Percentiles rank a stretch among this genome's conserved stretches.
These are phyloP conservation scores for Oxyruncus cristatus DNA, from an alignment of 2,113 vertebrate species.

Conservation along the genomic window DNA sequence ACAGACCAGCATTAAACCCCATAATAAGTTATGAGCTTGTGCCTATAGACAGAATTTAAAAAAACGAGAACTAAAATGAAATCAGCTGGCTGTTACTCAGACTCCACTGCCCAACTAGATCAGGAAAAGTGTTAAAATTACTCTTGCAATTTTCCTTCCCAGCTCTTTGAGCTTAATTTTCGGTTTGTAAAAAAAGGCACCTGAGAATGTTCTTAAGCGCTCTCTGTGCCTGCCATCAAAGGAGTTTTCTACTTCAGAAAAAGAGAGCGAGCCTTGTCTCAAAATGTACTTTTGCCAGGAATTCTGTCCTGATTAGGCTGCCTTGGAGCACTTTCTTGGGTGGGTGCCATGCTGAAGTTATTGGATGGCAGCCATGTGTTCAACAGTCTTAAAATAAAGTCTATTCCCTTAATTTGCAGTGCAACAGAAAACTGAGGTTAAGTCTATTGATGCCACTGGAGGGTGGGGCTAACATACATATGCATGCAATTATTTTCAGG, in stretches of 20 bases:
- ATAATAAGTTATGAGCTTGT: neutral
- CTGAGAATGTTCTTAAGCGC: constrained; percentile 12
- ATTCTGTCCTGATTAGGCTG: constrained; percentile 39
- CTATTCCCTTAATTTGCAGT: constrained; percentile 49
- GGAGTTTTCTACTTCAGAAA: constrained; percentile 36
- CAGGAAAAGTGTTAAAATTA: constrained; percentile 11
- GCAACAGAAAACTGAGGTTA: constrained; percentile 1
- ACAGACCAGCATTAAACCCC: constrained; percentile 18
- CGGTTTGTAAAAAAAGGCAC: neutral
- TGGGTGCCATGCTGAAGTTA: constrained; percentile 35
- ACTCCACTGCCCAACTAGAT: neutral
- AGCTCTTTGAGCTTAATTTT: neutral
- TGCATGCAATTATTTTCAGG: constrained; percentile 49
- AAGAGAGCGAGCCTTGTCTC: constrained; percentile 30
- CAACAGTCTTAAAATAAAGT: constrained; percentile 43
- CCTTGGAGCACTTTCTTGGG: constrained; percentile 19
- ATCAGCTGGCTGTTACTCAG: constrained; percentile 33
- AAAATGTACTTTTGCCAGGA: constrained; percentile 4
- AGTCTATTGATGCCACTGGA: constrained; percentile 28
- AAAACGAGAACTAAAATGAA: constrained; percentile 36
- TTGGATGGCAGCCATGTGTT: constrained; percentile 34
- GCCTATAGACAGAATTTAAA: constrained; percentile 16
- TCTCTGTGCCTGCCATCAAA: neutral
- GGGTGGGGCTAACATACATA: constrained; percentile 24
- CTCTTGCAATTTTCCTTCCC: neutral